A percentile compares a stretch with the other conserved stretches of the same genome.
These are phyloP conservation scores for Cyclura pinguis DNA, from an alignment of 2,797 vertebrate genomes.

Conservation along the genomic window DNA sequence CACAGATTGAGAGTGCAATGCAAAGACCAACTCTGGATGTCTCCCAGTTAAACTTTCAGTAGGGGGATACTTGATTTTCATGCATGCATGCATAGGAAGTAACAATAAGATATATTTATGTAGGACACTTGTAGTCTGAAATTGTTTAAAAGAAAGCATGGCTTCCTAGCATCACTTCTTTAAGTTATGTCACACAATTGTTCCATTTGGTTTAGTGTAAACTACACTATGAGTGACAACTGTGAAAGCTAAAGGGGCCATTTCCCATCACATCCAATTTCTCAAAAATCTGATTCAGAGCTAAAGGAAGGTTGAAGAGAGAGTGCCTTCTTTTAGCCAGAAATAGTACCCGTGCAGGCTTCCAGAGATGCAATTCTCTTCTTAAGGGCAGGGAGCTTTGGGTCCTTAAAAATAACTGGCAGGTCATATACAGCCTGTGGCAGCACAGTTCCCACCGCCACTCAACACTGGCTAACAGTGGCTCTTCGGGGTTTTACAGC, in stretches of 20 bases:
- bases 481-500: neutral
- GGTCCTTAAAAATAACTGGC: no score
- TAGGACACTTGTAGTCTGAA: neutral
- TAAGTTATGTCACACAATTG: neutral
- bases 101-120: neutral
- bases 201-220: neutral
- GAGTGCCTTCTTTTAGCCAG: no score
- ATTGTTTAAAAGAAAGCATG: neutral
- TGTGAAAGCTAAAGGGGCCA: no score
- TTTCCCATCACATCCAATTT: neutral
- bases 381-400: no score
- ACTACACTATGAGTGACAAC: neutral
- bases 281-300: no score
- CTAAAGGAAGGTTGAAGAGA: no score
- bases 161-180: neutral
- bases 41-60: neutral
- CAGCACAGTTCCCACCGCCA: no score
- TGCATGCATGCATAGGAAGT: neutral
- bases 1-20: neutral
- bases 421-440: no score
- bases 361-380: no score
- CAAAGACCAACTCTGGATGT: neutral
- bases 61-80: neutral
- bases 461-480: neutral
- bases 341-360: no score